These are phyloP conservation scores for Crocuta crocuta DNA, from an alignment of 2,113 vertebrate species.

Conservation along the genomic window DNA sequence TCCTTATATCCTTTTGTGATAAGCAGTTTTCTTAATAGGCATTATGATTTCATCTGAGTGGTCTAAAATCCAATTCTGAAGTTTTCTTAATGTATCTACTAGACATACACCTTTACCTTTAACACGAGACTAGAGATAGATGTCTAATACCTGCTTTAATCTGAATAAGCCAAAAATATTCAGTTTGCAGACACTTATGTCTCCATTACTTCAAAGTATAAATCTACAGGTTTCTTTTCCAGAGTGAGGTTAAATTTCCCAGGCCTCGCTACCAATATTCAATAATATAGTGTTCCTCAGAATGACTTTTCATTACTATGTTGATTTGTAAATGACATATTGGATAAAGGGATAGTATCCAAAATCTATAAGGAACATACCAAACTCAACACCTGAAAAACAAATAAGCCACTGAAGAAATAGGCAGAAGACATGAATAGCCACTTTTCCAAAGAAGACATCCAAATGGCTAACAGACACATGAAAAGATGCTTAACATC, in stretches of 20 bases:
- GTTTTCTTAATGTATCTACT: background rate
- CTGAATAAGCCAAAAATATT: background rate
- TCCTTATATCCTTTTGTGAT: background rate
- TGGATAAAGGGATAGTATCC: too few species aligned
- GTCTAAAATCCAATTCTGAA: conserved; percentile 11
- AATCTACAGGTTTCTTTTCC: background rate
- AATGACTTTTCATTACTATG: background rate
- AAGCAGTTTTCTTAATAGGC: background rate
- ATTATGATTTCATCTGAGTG: background rate
- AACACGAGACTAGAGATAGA: background rate
- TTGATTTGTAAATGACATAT: too few species aligned
- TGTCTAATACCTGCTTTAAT: background rate
- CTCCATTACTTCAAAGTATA: background rate
- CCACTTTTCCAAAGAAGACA: too few species aligned
- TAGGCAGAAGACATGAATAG: too few species aligned
- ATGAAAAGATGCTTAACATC: too few species aligned
- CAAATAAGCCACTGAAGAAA: too few species aligned
- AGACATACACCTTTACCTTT: background rate
- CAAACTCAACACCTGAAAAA: too few species aligned
- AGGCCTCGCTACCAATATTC: background rate
- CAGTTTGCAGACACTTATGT: background rate
- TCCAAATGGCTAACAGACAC: too few species aligned
- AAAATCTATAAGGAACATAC: too few species aligned
- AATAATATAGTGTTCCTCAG: background rate
- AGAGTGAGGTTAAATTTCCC: conserved; percentile 11